Evolutionary conservation across 2,797 vertebrate genomes (phyloP), one percentile per base, ranked within the genome.

Genomic region (Hozukius guyotensis): DNA sequence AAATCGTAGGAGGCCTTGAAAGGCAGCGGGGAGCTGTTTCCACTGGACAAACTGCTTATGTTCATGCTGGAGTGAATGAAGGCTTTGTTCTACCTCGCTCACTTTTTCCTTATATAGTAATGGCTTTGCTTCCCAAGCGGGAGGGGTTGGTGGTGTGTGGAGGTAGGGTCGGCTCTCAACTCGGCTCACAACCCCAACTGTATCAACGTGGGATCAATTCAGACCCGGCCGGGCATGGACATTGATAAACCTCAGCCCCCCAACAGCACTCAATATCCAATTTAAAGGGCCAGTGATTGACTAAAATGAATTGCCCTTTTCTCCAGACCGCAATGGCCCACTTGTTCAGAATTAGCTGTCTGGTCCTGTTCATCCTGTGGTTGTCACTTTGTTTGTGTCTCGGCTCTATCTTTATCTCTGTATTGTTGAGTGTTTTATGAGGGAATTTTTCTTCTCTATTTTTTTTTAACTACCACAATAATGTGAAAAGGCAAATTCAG

Each of bases 271-370:
- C 94, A 94, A 93, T 93, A 94, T 93, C 90, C 92, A 94, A 94
- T 95, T 95, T 94, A 92, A 95, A 94, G 93, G 91, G 87, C 92
- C 94, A 94, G 90, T 87, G 91, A 93, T 89, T 91, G 90, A 92
- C 91, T 91, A 84, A 93, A 94, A 95, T 91, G 85, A 91, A 93
- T 88, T 91, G 89, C 86, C 88, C 92, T 90, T 52, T 89, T 92
- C 80, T 84, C 60, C 56, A 80, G 81, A 85, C 83, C 38, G 59
- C 83, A 92, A 61, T 73, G 65, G 74, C 80, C 79, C 76, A 78
- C 81, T 92, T 85, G 87, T 88, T 86, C 84, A 87, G 85, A 92
- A 91, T 87, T 85, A 88, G 81, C 84, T 87, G 82, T 91, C 89
- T 91, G 68, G 77, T 91, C 83, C 77, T 80, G 78, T 88, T 91